These are phyloP conservation scores for Centrocercus urophasianus DNA, from an alignment of 2,113 vertebrate genomes.

Conservation along the genomic window DNA sequence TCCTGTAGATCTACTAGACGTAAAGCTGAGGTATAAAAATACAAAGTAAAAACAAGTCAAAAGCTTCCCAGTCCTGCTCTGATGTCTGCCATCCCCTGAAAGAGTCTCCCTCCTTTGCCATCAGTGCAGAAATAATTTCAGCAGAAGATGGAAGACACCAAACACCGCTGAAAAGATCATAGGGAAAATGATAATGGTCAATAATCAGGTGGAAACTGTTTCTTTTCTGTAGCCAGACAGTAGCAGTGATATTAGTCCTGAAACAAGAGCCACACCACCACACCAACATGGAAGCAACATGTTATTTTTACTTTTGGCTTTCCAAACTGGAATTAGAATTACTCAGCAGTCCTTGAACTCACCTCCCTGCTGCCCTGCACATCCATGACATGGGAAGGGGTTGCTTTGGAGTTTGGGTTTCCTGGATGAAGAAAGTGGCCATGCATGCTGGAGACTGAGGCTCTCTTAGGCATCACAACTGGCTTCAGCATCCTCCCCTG, in stretches of 20 bases:
- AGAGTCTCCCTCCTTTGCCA: background rate
- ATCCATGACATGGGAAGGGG: rapidly evolving
- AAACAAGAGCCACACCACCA: rapidly evolving
- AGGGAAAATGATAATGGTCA: background rate
- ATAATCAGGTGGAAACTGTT: background rate
- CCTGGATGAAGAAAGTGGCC: background rate
- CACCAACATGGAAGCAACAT: background rate
- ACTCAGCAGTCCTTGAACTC: background rate
- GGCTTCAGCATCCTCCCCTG: background rate
- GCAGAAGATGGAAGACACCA: background rate
- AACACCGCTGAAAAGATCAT: background rate
- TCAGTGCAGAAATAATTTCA: background rate
- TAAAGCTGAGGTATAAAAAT: background rate
- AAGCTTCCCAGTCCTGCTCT: background rate
- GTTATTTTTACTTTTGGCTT: background rate
- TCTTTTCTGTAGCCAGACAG: background rate
- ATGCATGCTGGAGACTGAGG: background rate
- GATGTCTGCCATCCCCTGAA: background rate
- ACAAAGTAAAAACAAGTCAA: background rate
- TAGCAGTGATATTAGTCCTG: background rate
- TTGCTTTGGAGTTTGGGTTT: background rate
- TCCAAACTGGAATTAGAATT: background rate
- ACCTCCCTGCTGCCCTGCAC: rapidly evolving
- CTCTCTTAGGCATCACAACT: background rate
- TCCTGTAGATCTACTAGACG: background rate